Base-by-base conservation (phyloP, 2,888 invertebrate genomes). In the Brachyptera risi region DNA sequence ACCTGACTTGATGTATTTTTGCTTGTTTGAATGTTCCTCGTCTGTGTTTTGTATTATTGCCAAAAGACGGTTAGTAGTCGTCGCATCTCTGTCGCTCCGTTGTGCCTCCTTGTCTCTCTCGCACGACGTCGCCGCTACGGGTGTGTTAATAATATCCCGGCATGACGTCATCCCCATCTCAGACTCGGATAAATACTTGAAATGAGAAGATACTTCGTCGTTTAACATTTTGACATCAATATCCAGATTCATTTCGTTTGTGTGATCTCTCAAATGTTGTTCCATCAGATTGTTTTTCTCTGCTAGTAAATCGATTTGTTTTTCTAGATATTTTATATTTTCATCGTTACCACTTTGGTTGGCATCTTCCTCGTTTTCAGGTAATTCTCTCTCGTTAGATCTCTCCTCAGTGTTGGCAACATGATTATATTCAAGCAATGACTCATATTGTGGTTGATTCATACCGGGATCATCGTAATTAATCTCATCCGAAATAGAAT, bases 81-180 rank as follows among this genome's bases (percentile, higher is more conserved):
- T n/a, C n/a, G n/a, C n/a, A n/a, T n/a, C n/a, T n/a, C n/a, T n/a
- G n/a, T n/a, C n/a, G n/a, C n/a, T n/a, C n/a, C n/a, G n/a, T n/a
- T n/a, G n/a, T n/a, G n/a, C n/a, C n/a, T n/a, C 50, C 13, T 2
- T 24, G 21, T 54, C 54, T 31, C 54, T 3, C 54, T 54, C 54
- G 17, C 54, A 11, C 54, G 31, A 26, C n/a, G 1, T 13, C 21
- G 49, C 15, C 49, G 49, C 9, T 7, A 15, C 49, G 24, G 24
- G n/a, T n/a, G n/a, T n/a, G n/a, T n/a, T n/a, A n/a, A n/a, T n/a
- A n/a, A n/a, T n/a, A n/a, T n/a, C n/a, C n/a, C n/a, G n/a, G n/a
- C n/a, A n/a, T 31, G 50, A 51, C 50, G 50, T 51, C 50, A 51
- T 24, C 13, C 5, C 17, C n/a, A 5, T n/a, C n/a, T 17, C 26